phyloP scores from a whole-genome alignment of 2,113 vertebrate species.

The Phocoena phocoena region DNA sequence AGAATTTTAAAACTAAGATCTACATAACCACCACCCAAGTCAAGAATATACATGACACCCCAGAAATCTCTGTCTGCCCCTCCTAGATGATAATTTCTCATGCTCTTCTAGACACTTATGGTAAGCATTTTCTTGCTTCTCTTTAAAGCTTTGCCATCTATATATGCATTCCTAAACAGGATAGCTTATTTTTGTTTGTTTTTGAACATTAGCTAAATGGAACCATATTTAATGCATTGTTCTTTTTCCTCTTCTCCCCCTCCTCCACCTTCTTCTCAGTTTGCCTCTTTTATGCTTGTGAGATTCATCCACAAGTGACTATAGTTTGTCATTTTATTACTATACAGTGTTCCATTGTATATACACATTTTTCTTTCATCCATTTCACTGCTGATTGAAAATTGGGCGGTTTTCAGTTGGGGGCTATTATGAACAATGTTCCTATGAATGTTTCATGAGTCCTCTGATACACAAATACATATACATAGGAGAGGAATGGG shows the following conservation, averaged over 20 bases:
- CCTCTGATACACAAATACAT: neutral
- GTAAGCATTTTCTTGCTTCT: neutral
- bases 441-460: neutral
- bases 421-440: neutral
- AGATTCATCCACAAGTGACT: neutral
- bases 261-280: neutral
- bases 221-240: neutral
- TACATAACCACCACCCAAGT: neutral
- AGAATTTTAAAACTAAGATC: neutral
- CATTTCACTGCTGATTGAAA: neutral
- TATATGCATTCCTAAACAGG: neutral
- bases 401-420: neutral
- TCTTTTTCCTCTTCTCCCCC: neutral
- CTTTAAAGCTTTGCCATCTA: neutral
- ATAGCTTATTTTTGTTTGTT: neutral
- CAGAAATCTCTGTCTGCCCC: neutral
- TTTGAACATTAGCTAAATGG: neutral
- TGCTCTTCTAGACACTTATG: neutral
- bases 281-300: neutral
- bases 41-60: neutral
- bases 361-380: neutral
- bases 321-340: neutral
- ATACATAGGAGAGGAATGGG: neutral
- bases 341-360: neutral
- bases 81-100: neutral